Percentiles rank a stretch among this genome's conserved stretches.
Conservation (phyloP, 2,797 vertebrate species). For the Spinus pinus region DNA sequence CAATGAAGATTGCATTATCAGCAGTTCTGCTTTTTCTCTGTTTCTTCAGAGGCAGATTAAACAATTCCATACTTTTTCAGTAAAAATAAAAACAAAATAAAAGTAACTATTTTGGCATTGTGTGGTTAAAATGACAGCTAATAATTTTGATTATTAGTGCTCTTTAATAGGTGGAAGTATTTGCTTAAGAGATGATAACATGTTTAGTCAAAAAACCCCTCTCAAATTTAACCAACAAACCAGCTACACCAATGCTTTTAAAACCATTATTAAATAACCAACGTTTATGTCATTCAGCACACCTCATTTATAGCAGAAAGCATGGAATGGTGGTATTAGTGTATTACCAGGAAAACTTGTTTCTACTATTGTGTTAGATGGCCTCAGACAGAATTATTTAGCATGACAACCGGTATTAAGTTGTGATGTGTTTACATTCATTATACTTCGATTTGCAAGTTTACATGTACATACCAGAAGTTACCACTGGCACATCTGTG, state of each 20-base stretch:
- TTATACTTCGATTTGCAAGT: neutral
- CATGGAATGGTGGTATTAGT: neutral
- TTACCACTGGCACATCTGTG: neutral
- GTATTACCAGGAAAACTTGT: neutral
- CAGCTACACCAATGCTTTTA: neutral
- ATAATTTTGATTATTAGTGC: neutral
- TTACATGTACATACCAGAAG: slow-evolving; percentile 64
- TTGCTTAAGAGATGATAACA: neutral
- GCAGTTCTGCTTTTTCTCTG: neutral
- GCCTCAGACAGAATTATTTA: neutral
- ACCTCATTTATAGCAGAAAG: neutral
- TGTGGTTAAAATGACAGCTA: neutral
- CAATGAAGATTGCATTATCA: neutral
- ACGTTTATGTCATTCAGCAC: neutral
- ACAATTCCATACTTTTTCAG: neutral
- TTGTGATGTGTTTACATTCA: neutral
- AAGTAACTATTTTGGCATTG: neutral
- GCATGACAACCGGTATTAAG: neutral
- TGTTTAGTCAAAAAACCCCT: neutral
- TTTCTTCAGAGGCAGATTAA: neutral
- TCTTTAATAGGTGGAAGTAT: neutral
- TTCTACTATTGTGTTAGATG: neutral
- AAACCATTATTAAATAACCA: neutral
- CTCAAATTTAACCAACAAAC: neutral
- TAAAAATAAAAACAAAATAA: neutral